Evolutionary conservation across 2,797 vertebrate species (phyloP).

Genomic region (Melanogrammus aeglefinus): DNA sequence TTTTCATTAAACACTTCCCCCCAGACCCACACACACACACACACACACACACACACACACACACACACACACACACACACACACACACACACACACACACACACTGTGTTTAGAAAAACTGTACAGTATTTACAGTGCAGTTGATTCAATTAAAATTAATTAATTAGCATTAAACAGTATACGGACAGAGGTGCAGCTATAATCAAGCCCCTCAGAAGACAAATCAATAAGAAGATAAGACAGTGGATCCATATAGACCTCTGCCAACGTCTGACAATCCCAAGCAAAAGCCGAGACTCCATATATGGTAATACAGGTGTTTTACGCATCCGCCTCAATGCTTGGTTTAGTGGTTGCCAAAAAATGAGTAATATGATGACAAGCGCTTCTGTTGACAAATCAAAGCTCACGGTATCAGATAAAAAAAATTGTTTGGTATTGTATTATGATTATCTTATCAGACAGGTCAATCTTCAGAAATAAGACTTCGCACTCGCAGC

Average conservation of each 20-base stretch:
- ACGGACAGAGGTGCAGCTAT: no score
- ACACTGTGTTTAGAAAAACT: no score
- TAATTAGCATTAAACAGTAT: neutral
- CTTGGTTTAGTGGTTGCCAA: neutral
- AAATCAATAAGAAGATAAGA: neutral
- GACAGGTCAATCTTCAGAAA: no score
- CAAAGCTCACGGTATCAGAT: neutral
- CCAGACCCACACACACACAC: no score
- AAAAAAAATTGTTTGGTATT: neutral
- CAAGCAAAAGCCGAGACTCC: neutral
- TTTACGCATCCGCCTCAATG: neutral
- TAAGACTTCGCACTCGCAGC: neutral
- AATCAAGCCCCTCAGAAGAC: no score
- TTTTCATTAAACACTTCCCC: no score
- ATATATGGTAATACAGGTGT: neutral
- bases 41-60: no score
- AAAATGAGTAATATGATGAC: neutral
- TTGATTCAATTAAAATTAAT: neutral
- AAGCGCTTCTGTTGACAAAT: neutral
- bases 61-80: no score
- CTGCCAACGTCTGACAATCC: no score
- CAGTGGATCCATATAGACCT: no score
- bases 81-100: no score
- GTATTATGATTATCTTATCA: no score
- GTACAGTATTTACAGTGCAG: neutral